A percentile compares a stretch with the other conserved stretches of the same genome.
Conservation (phyloP, 1,140 invertebrate genomes). For the Diachasmimorpha longicaudata region DNA sequence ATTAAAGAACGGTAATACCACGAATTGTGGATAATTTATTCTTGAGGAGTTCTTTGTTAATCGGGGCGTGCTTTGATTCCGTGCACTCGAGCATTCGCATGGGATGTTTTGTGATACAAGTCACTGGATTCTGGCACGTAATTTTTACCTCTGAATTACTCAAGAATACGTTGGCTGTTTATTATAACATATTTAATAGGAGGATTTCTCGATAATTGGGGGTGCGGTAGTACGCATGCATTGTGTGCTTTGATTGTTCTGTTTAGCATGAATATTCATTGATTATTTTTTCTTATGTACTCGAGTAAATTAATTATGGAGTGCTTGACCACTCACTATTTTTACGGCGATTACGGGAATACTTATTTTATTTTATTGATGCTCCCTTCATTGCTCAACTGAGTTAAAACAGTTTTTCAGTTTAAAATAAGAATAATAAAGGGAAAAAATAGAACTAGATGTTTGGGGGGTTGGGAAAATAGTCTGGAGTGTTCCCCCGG, state of each 20-base stretch:
- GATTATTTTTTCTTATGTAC: no score
- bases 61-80: constrained; percentile 5
- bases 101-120: neutral
- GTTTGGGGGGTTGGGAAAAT: no score
- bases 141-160: neutral
- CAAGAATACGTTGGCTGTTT: neutral
- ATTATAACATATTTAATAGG: neutral
- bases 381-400: no score
- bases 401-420: no score
- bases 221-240: neutral
- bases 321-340: no score
- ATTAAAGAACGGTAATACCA: neutral
- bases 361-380: no score
- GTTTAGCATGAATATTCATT: neutral
- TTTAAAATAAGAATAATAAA: no score
- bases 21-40: constrained; percentile 6
- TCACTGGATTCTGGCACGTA: neutral
- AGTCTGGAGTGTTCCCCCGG: no score
- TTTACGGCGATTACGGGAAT: no score
- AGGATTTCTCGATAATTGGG: neutral
- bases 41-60: neutral
- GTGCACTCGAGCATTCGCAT: neutral
- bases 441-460: no score
- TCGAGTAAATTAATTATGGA: no score
- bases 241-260: no score